Evolutionary conservation across 92 coral and sea anemone species (phyloP).

Genomic region (Bergia puertoricense): DNA sequence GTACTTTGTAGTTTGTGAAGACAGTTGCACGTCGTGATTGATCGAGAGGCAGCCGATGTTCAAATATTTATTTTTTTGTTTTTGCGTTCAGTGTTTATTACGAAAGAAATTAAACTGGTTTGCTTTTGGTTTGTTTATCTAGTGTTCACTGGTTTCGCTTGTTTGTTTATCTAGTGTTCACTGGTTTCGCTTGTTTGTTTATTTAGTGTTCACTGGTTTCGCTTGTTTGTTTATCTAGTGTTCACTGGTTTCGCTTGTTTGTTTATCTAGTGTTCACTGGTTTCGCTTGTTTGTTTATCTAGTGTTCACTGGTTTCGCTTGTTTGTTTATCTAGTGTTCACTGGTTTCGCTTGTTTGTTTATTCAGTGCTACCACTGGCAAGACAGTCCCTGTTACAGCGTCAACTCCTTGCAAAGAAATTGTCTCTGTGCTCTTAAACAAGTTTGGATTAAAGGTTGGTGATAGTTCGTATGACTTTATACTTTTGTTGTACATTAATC

Average conservation of each 20-base stretch:
- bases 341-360: conserved; percentile 8
- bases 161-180: too few relatives aligned
- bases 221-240: not conserved
- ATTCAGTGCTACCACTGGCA: conserved; percentile 44
- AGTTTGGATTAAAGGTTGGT: conserved; percentile 80
- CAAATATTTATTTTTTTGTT: too few relatives aligned
- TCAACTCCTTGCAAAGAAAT: conserved; percentile 75
- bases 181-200: too few relatives aligned
- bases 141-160: too few relatives aligned
- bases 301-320: too few relatives aligned
- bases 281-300: not conserved
- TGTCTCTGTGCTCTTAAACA: conserved; percentile 56
- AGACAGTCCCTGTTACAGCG: conserved; percentile 77
- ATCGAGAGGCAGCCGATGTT: too few relatives aligned
- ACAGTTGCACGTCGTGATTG: too few relatives aligned
- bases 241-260: not conserved
- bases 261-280: not conserved
- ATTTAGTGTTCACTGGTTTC: not conserved
- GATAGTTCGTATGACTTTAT: not conserved
- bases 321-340: too few relatives aligned
- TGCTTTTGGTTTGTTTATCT: too few relatives aligned
- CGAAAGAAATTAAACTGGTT: too few relatives aligned
- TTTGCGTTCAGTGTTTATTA: too few relatives aligned
- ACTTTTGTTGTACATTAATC: not conserved
- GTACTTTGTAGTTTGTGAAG: too few relatives aligned